These are phyloP conservation scores for Sebastes trivittatus DNA, from an alignment of 2,797 vertebrate genomes.

Conservation along the genomic window DNA sequence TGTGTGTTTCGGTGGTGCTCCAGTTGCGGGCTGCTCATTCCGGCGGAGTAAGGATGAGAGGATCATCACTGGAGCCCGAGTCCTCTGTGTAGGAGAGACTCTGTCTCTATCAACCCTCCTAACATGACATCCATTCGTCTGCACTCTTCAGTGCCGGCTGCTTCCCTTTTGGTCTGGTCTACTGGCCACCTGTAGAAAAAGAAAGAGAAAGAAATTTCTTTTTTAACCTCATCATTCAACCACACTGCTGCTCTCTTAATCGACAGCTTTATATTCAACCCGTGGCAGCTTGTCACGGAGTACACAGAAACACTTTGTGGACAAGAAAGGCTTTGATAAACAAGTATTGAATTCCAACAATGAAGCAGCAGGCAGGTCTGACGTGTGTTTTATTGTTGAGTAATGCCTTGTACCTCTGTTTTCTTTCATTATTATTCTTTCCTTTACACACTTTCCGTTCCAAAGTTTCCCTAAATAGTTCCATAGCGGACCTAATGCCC, in stretches of 20 bases:
- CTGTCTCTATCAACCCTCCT: constrained; percentile 33
- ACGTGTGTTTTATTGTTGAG: constrained; percentile 52
- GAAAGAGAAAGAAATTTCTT: background rate
- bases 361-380: constrained; percentile 39
- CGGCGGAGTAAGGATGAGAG: constrained; percentile 32
- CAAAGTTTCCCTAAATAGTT: constrained; percentile 79
- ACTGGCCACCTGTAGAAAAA: constrained; percentile 53
- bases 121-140: constrained; percentile 62
- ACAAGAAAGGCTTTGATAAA: constrained; percentile 37
- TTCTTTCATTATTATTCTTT: constrained; percentile 71
- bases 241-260: constrained; percentile 7
- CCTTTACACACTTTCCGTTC: constrained; percentile 68
- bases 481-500: constrained; percentile 48
- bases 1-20: constrained; percentile 48
- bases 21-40: constrained; percentile 55
- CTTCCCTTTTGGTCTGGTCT: constrained; percentile 46
- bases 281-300: background rate
- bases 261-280: constrained; percentile 19
- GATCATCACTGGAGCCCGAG: constrained; percentile 66
- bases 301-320: background rate
- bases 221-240: constrained; percentile 1
- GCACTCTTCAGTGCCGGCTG: constrained; percentile 57
- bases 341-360: constrained; percentile 35
- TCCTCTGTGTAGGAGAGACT: constrained; percentile 59
- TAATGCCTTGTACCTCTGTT: constrained; percentile 56